phyloP scores from a whole-genome alignment of 2,797 vertebrate species.

The Geotrypetes seraphini region DNA sequence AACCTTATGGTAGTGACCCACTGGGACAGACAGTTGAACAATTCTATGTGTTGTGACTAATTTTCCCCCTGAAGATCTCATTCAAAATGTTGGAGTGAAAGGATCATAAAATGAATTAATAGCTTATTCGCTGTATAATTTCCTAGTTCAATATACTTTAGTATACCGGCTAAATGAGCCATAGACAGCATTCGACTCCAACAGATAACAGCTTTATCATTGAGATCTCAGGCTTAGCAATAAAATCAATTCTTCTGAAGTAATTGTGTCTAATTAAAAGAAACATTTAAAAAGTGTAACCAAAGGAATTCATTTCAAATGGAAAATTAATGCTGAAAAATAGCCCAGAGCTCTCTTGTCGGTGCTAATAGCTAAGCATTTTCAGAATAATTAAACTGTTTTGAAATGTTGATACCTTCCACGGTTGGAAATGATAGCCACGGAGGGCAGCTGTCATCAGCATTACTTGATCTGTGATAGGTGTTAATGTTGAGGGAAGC shows the following conservation, averaged over 20 bases:
- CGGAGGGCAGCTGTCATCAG: slow-evolving; percentile 10
- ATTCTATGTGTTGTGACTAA: slow-evolving; percentile 67
- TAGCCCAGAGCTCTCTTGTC: slow-evolving; percentile 68
- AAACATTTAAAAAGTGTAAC: slow-evolving; percentile 82
- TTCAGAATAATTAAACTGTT: slow-evolving; percentile 67
- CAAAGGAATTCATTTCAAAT: slow-evolving; percentile 80
- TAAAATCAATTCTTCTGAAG: slow-evolving; percentile 81
- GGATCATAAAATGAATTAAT: slow-evolving; percentile 78
- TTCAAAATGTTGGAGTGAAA: slow-evolving; percentile 67
- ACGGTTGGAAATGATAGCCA: slow-evolving; percentile 26
- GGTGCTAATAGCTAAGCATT: slow-evolving; percentile 67
- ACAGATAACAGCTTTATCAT: slow-evolving; percentile 76
- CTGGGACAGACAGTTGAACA: slow-evolving; percentile 52
- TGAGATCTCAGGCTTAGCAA: slow-evolving; percentile 74
- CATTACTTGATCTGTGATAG: background rate
- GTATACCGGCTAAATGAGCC: slow-evolving; percentile 73
- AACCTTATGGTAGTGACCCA: slow-evolving; percentile 28
- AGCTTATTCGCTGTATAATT: slow-evolving; percentile 77
- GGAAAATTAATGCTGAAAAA: slow-evolving; percentile 80
- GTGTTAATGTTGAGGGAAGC: background rate
- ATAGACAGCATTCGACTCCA: slow-evolving; percentile 61
- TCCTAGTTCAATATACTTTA: slow-evolving; percentile 81
- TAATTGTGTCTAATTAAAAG: slow-evolving; percentile 81
- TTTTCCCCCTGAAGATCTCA: slow-evolving; percentile 67
- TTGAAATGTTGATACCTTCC: slow-evolving; percentile 54